A percentile compares a stretch with the other conserved stretches of the same genome.
phyloP scores from a whole-genome alignment of 1,140 invertebrate species.

The Drosophila fuyamai region DNA sequence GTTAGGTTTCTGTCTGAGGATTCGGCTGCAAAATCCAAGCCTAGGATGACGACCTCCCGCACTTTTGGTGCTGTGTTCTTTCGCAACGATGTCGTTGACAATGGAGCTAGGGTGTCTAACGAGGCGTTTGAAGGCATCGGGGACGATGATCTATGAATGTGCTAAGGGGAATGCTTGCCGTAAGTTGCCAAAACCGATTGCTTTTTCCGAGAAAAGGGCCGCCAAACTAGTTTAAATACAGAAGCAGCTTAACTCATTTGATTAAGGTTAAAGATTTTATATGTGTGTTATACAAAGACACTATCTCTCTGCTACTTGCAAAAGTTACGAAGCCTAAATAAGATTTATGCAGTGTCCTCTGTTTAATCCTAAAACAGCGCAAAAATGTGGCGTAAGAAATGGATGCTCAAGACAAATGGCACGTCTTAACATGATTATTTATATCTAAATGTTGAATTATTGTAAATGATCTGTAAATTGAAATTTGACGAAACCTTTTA shows the following conservation, averaged over 20 bases:
- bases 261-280: constrained; percentile 43
- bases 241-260: constrained; percentile 18
- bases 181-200: constrained; percentile 40
- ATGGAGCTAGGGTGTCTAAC: constrained; percentile 87
- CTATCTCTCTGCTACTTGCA: constrained; percentile 27
- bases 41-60: constrained; percentile 82
- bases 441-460: constrained; percentile 67
- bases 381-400: constrained; percentile 21
- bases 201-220: constrained; percentile 23
- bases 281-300: constrained; percentile 35
- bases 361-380: constrained; percentile 49
- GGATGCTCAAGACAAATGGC: constrained; percentile 35
- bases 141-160: constrained; percentile 91
- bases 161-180: neutral
- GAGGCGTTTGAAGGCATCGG: constrained; percentile 96
- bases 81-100: constrained; percentile 85
- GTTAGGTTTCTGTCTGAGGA: constrained; percentile 83
- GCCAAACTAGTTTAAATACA: constrained; percentile 38
- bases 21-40: constrained; percentile 66
- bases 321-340: constrained; percentile 16
- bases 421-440: constrained; percentile 40
- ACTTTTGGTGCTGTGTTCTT: constrained; percentile 86
- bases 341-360: constrained; percentile 27
- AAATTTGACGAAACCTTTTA: constrained; percentile 47
- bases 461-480: constrained; percentile 67